These are phyloP conservation scores for Cistogaster globosa DNA, from an alignment of 2,888 invertebrate genomes.

Conservation along the genomic window DNA sequence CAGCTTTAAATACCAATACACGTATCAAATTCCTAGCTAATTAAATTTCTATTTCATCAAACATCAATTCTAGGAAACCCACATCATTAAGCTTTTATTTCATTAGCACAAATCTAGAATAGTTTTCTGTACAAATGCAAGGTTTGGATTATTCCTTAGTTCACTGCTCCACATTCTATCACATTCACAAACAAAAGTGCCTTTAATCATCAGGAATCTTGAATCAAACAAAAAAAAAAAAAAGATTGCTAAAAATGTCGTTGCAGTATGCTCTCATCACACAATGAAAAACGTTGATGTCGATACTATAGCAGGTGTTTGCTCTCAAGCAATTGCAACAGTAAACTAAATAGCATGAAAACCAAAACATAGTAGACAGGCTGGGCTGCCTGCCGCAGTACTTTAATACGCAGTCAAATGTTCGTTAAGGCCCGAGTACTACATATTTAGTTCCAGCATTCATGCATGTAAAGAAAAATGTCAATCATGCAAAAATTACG, in stretches of 20 bases:
- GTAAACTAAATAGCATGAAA: constrained; percentile 62
- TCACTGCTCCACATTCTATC: constrained; percentile 53
- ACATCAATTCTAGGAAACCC: constrained; percentile 23
- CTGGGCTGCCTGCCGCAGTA: constrained; percentile 14
- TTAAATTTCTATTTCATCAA: constrained; percentile 19
- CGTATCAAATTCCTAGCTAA: constrained; percentile 15
- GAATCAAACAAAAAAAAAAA: neutral
- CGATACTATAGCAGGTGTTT: constrained; percentile 69
- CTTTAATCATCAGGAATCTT: constrained; percentile 38
- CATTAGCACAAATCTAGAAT: constrained; percentile 30
- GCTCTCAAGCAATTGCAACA: constrained; percentile 66
- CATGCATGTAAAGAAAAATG: constrained; percentile 77
- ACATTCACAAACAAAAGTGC: neutral
- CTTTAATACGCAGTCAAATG: constrained; percentile 15
- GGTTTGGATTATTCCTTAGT: constrained; percentile 22
- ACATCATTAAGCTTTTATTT: constrained; percentile 21
- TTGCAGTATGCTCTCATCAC: neutral
- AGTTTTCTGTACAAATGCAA: neutral
- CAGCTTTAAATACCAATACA: neutral
- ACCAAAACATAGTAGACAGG: constrained; percentile 26
- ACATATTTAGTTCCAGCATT: constrained; percentile 68
- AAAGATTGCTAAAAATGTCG: neutral
- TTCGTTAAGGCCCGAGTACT: constrained; percentile 13
- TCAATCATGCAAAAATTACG: constrained; percentile 79
- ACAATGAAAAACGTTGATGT: neutral